Conservation (phyloP, 2,113 vertebrate genomes). For the Mirounga angustirostris region DNA sequence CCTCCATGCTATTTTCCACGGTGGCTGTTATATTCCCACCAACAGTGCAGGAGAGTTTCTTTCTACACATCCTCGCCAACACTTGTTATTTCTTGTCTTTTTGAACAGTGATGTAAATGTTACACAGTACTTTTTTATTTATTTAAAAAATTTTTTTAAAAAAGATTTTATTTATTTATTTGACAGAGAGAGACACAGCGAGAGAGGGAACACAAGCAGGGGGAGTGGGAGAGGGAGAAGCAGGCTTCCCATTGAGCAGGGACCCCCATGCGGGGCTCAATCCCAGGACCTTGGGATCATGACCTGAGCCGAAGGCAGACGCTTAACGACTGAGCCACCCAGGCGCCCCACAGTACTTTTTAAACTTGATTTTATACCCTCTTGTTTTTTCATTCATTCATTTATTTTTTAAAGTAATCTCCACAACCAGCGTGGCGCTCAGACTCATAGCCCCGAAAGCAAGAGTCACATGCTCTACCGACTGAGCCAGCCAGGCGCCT, state of each 20-base stretch:
- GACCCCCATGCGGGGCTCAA: too few species aligned
- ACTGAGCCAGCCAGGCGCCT: background rate
- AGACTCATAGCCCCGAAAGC: background rate
- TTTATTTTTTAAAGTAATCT: background rate
- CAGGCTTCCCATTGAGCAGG: too few species aligned
- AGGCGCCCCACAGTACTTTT: background rate
- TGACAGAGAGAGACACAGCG: too few species aligned
- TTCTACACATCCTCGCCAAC: background rate
- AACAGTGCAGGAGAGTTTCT: background rate
- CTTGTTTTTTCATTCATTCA: background rate
- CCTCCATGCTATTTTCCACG: background rate
- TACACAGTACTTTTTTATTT: background rate
- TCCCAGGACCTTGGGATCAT: too few species aligned
- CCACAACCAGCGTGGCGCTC: background rate
- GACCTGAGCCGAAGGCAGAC: too few species aligned
- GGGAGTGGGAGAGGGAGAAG: too few species aligned
- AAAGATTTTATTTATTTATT: too few species aligned
- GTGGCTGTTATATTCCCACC: background rate
- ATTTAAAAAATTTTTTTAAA: too few species aligned
- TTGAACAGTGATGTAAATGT: background rate
- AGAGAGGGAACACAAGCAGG: too few species aligned
- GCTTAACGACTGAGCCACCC: too few species aligned
- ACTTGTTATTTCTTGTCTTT: background rate
- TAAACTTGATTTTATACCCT: background rate
- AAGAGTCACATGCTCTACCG: background rate